Conservation (phyloP, 2,797 vertebrate species). For the Pangasius krempfi region DNA sequence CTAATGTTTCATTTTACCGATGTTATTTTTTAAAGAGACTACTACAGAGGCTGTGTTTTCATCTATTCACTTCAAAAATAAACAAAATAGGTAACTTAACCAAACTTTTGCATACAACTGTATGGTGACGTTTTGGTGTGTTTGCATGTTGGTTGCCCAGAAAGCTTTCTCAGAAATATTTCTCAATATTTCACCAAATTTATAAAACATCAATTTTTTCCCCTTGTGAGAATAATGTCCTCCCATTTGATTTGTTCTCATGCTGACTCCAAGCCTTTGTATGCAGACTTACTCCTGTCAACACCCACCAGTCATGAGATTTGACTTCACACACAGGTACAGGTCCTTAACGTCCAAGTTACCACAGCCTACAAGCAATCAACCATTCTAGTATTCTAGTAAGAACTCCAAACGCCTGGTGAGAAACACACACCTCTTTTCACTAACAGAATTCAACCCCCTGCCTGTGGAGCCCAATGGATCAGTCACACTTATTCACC, state of each 20-base stretch:
- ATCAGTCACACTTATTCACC: constrained; percentile 16
- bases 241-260: background rate
- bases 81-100: background rate
- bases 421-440: constrained; percentile 10
- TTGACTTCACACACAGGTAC: background rate
- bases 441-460: background rate
- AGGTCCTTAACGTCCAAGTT: background rate
- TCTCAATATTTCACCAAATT: background rate
- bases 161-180: too few species aligned
- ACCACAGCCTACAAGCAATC: background rate
- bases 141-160: background rate
- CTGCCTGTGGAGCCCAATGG: background rate
- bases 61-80: background rate
- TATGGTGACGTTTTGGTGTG: background rate
- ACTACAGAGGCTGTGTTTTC: background rate
- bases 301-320: background rate
- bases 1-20: background rate
- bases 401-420: background rate
- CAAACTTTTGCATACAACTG: background rate
- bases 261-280: background rate
- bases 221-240: background rate
- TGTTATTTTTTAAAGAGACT: background rate
- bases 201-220: background rate
- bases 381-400: background rate
- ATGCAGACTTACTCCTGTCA: background rate